Conservation (phyloP, 2,113 vertebrate species). For the Saccopteryx leptura region DNA sequence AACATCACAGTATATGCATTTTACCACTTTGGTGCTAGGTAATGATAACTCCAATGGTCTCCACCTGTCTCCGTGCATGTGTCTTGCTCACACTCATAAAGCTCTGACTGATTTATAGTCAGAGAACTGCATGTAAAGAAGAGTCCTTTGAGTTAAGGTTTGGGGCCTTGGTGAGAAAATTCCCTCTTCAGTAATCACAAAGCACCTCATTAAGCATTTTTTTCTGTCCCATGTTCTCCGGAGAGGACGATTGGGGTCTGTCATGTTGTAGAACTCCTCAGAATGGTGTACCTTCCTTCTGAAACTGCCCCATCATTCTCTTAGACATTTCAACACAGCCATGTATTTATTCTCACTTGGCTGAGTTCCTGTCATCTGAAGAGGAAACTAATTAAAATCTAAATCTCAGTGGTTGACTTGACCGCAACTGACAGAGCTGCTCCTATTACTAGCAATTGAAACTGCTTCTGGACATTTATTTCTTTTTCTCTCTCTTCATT, state of each 20-base stretch:
- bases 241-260: slow-evolving; percentile 25
- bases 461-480: not conserved
- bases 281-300: slow-evolving; percentile 35
- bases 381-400: slow-evolving; percentile 23
- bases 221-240: slow-evolving; percentile 70
- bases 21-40: not conserved
- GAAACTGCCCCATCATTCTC: not conserved
- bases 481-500: slow-evolving; percentile 18
- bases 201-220: slow-evolving; percentile 60
- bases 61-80: not conserved
- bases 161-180: slow-evolving; percentile 12
- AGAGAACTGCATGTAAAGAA: not conserved
- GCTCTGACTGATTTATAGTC: not conserved
- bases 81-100: not conserved
- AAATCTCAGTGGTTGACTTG: not conserved
- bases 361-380: slow-evolving; percentile 47
- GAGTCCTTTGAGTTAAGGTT: not conserved
- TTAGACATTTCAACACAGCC: not conserved
- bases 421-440: not conserved
- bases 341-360: slow-evolving; percentile 27
- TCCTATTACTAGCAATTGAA: not conserved
- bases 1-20: not conserved
- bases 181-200: slow-evolving; percentile 41
- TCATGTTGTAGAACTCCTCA: slow-evolving; percentile 46
- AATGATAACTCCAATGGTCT: not conserved